These are phyloP conservation scores for Zaprionus nigranus DNA, from an alignment of 1,140 invertebrate genomes.

Conservation along the genomic window DNA sequence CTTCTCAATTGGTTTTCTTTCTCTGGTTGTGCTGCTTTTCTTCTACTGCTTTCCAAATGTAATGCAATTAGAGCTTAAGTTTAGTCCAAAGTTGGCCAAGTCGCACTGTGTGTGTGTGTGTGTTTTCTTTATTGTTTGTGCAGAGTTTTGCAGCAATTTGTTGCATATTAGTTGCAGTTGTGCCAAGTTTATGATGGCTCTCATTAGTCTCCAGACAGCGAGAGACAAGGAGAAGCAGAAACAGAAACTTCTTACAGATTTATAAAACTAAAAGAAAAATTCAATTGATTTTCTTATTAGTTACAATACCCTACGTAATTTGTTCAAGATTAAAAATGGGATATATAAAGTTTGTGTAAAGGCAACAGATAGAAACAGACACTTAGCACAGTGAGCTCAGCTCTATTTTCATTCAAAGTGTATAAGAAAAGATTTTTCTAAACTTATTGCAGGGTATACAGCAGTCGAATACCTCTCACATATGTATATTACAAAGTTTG, in stretches of 20 bases:
- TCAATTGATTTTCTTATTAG: slow-evolving; percentile 1
- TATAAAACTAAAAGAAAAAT: neutral
- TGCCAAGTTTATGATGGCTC: slow-evolving; percentile 58
- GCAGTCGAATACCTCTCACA: neutral
- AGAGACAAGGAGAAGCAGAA: neutral
- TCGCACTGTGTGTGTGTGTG: neutral
- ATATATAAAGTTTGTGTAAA: neutral
- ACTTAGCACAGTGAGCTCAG: too few relatives aligned
- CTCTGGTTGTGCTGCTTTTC: slow-evolving; percentile 26
- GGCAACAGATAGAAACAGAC: too few relatives aligned
- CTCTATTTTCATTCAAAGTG: neutral
- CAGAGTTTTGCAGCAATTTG: slow-evolving; percentile 16
- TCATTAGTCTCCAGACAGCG: slow-evolving; percentile 53
- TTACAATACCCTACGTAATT: neutral
- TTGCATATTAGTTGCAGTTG: slow-evolving; percentile 39
- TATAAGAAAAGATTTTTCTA: neutral
- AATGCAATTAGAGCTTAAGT: slow-evolving; percentile 52
- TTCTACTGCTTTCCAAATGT: slow-evolving; percentile 37
- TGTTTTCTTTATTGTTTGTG: slow-evolving; percentile 17
- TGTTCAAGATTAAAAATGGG: neutral
- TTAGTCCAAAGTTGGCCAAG: slow-evolving; percentile 31
- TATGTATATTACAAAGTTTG: neutral
- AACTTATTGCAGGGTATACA: neutral
- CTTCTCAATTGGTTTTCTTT: slow-evolving; percentile 43
- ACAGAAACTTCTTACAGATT: neutral